Base-by-base conservation (phyloP, 2,888 invertebrate species). In the Protonemura montana region DNA sequence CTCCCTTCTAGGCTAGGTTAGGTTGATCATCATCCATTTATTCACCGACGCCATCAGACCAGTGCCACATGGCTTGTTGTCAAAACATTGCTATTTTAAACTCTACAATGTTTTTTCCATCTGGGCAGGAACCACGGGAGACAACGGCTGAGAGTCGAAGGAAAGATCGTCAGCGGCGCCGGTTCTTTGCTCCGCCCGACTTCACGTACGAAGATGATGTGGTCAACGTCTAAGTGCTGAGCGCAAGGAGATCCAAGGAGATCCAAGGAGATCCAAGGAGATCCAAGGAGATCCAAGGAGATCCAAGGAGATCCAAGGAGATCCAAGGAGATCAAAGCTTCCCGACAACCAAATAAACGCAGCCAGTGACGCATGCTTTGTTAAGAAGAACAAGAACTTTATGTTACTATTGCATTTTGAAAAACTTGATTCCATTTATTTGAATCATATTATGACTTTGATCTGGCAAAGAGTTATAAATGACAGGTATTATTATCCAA, bases 121-220 rank as follows among this genome's bases (percentile, higher is more conserved):
- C 10, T 35, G 35, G 3, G 35, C 35, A 35, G 59, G 59, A 10
- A 2, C 5, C 30, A 25, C 82, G 21, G 84, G 76, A 59, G 84
- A 84, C 29, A 5, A 1, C 76, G 59, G 83, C 41, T 83, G 84
- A 84, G 28, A 13, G 21, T 6, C 59, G 29, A 3, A 7, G 59
- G 27, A 59, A 76, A 76, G 84, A 84, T 21, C 59, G 59, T 0
- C 42, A 59, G 26, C 27, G 76, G 10, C 84, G 84, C 10, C 59
- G 84, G n/a, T 29, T 26, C 42, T 59, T 59, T n/a, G 26, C 27
- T 2, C 76, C 59, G 27, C 84, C 59, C 76, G 59, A 84, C 76
- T 84, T 84, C 84, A 25, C 84, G 1, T 84, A 84, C 84, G 84
- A 84, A 16, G 84, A 84, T n/a, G 84, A 84, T 28, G 84, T 84